phyloP scores from a whole-genome alignment of 2,113 vertebrate species.

The Choloepus hoffmanni region DNA sequence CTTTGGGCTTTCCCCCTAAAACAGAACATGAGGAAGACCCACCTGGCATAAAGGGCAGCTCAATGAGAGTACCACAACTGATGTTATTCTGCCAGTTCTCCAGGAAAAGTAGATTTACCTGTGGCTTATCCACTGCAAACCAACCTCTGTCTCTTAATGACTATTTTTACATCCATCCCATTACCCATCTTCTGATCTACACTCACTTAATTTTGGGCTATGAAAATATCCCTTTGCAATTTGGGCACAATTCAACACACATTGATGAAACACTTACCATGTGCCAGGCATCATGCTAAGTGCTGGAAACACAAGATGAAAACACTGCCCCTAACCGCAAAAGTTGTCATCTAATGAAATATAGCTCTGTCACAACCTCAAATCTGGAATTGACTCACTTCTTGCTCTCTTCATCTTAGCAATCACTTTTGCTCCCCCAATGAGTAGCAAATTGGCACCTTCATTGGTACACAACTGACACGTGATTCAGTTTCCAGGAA shows the following conservation, averaged over 20 bases:
- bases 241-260: background rate
- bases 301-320: background rate
- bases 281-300: background rate
- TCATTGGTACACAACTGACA: background rate
- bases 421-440: background rate
- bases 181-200: background rate
- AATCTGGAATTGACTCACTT: background rate
- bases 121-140: background rate
- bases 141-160: background rate
- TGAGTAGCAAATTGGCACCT: background rate
- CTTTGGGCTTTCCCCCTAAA: background rate
- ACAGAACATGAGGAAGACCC: background rate
- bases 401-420: background rate
- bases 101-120: constrained; percentile 3
- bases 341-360: background rate
- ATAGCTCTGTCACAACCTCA: background rate
- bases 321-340: background rate
- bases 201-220: background rate
- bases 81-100: background rate
- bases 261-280: background rate
- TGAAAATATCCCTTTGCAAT: background rate
- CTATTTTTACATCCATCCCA: background rate
- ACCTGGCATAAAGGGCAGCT: background rate
- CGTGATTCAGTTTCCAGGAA: background rate
- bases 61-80: background rate